A percentile compares a stretch with the other conserved stretches of the same genome.
These are phyloP conservation scores for Erebia aethiops DNA, from an alignment of 2,888 invertebrate species.

Conservation along the genomic window DNA sequence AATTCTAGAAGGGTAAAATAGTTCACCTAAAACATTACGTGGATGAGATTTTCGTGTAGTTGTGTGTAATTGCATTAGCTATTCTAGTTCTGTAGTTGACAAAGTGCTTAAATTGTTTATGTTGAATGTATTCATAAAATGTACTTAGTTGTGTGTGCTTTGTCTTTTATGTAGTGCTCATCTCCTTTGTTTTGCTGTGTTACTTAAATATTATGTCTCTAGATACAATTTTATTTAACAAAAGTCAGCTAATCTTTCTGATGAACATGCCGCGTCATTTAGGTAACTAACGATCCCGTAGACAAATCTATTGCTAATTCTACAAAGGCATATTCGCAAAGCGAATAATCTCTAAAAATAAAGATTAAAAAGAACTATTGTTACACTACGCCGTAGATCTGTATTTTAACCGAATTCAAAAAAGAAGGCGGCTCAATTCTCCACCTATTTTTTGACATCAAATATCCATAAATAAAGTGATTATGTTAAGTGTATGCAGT, in stretches of 20 bases:
- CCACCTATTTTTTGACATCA: too few species aligned
- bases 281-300: too few species aligned
- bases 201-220: background rate
- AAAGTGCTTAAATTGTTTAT: conserved; percentile 10
- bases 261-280: too few species aligned
- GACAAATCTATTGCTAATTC: too few species aligned
- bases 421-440: too few species aligned
- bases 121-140: conserved; percentile 4
- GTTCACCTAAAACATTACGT: conserved; percentile 1
- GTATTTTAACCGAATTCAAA: too few species aligned
- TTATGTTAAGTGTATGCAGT: too few species aligned
- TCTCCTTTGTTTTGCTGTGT: background rate
- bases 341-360: too few species aligned
- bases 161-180: background rate
- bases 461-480: too few species aligned
- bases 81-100: conserved; percentile 6
- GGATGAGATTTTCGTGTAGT: conserved; percentile 4
- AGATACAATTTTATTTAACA: background rate
- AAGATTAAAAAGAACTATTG: too few species aligned
- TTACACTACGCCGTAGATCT: too few species aligned
- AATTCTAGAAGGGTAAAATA: background rate
- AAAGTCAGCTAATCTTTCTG: background rate
- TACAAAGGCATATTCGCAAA: too few species aligned
- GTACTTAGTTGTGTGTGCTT: background rate
- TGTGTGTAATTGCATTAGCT: conserved; percentile 13